Evolutionary conservation across 2,888 invertebrate genomes (phyloP).

Genomic region (Ischnura elegans): DNA sequence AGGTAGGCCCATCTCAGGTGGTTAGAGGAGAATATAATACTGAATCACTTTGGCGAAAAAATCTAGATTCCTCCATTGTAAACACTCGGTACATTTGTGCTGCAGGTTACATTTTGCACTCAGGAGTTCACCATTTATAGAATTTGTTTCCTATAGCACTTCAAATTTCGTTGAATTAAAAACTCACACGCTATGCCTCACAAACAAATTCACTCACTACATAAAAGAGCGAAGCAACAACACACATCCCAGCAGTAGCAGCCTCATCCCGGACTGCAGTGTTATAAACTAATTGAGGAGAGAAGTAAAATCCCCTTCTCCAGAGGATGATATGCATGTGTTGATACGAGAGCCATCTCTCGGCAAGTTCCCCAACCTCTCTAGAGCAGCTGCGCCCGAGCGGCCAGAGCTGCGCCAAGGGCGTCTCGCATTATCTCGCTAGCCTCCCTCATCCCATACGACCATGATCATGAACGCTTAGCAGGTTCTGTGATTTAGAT

Average conservation of each 20-base stretch:
- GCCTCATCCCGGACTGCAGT: neutral
- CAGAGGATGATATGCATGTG: neutral
- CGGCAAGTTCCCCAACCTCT: constrained; percentile 46
- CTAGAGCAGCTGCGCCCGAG: neutral
- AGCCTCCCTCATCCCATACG: neutral
- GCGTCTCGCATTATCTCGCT: neutral
- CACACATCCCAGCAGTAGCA: neutral
- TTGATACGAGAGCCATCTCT: constrained; percentile 51
- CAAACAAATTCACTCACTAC: neutral
- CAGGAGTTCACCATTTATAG: neutral
- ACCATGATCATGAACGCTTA: neutral
- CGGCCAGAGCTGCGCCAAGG: constrained; percentile 36
- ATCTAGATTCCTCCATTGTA: neutral
- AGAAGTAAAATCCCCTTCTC: neutral
- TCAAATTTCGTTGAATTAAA: neutral
- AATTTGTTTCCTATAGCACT: neutral
- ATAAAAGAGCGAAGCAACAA: neutral
- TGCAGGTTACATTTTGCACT: neutral
- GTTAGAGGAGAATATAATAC: neutral
- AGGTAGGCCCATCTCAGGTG: constrained; percentile 38
- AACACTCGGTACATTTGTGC: neutral
- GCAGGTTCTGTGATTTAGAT: too few species aligned
- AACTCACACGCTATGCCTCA: neutral
- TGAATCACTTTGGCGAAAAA: neutral
- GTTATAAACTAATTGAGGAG: constrained; percentile 26